A percentile compares a stretch with the other conserved stretches of the same genome.
Conservation (phyloP, 2,113 vertebrate species). For the Tautogolabrus adspersus region DNA sequence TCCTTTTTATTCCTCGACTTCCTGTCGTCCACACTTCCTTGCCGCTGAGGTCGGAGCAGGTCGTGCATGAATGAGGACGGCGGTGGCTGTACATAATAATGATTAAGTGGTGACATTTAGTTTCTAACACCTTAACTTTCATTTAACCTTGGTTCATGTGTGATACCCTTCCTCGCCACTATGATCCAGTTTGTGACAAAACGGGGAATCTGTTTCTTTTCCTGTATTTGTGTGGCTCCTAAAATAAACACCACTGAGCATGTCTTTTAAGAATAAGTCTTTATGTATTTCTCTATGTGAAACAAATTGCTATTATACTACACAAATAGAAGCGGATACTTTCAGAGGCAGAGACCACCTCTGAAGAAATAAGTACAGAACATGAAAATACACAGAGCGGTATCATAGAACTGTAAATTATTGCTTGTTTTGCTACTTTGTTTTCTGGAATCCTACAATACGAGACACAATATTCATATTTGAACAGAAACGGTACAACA, state of each 20-base stretch:
- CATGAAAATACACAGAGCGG: slow-evolving; percentile 81
- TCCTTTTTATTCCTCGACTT: too few species aligned
- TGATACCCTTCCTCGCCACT: too few species aligned
- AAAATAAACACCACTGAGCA: slow-evolving; percentile 67
- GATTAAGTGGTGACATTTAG: too few species aligned
- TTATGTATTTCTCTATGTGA: slow-evolving; percentile 84
- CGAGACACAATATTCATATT: slow-evolving; percentile 84
- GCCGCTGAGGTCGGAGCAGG: too few species aligned
- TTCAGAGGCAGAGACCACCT: slow-evolving; percentile 81
- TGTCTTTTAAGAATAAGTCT: slow-evolving; percentile 82
- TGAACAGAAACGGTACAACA: slow-evolving; percentile 82
- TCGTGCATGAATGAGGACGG: too few species aligned
- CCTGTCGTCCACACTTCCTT: too few species aligned
- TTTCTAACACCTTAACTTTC: too few species aligned
- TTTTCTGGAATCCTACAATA: slow-evolving; percentile 83
- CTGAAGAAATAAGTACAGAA: slow-evolving; percentile 81
- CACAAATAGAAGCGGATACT: slow-evolving; percentile 85
- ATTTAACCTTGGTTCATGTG: too few species aligned
- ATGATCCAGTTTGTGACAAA: too few species aligned
- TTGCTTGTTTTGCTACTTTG: slow-evolving; percentile 86
- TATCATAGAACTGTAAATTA: slow-evolving; percentile 84
- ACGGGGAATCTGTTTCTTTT: neutral
- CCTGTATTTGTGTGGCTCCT: neutral
- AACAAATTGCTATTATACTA: slow-evolving; percentile 85
- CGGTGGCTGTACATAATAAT: too few species aligned